Evolutionary conservation across 1,140 invertebrate genomes (phyloP).

Genomic region (Drosophila aff.): DNA sequence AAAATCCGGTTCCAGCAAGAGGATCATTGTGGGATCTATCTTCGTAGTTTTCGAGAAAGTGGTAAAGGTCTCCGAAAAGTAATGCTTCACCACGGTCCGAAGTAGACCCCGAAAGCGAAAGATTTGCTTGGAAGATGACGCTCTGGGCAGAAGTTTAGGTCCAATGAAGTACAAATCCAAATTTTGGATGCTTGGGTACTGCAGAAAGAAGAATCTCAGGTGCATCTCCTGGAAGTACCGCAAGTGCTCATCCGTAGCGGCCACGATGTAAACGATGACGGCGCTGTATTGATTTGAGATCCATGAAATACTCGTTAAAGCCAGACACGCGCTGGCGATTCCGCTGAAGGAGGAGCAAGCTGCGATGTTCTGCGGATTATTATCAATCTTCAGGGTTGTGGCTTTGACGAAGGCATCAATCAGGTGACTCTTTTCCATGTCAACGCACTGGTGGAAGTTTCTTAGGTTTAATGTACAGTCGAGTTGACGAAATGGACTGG

Average conservation of each 20-base stretch:
- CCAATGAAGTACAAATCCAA: slow-evolving; percentile 67
- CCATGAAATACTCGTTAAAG: slow-evolving; percentile 27
- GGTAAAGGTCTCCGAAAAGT: slow-evolving; percentile 12
- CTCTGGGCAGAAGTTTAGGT: neutral
- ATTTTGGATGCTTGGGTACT: slow-evolving; percentile 34
- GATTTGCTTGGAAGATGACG: neutral
- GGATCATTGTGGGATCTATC: slow-evolving; percentile 48
- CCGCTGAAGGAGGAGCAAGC: slow-evolving; percentile 64
- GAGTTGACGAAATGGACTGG: slow-evolving; percentile 42
- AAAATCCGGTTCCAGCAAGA: slow-evolving; percentile 55
- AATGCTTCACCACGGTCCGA: slow-evolving; percentile 25
- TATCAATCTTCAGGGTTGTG: slow-evolving; percentile 22
- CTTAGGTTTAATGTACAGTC: slow-evolving; percentile 2
- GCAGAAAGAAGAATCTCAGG: slow-evolving; percentile 60
- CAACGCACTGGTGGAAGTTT: neutral
- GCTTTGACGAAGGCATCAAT: slow-evolving; percentile 26
- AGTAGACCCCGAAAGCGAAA: neutral
- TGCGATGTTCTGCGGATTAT: slow-evolving; percentile 32
- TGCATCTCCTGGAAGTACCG: slow-evolving; percentile 63
- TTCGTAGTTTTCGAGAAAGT: neutral
- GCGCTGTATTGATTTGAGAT: neutral
- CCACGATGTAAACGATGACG: slow-evolving; percentile 53
- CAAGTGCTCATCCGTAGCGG: slow-evolving; percentile 40
- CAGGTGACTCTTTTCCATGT: slow-evolving; percentile 33
- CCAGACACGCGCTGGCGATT: slow-evolving; percentile 53